A percentile compares a stretch with the other conserved stretches of the same genome.
Conservation (phyloP, 2,797 vertebrate species). For the Lepilemur septentrionalis region DNA sequence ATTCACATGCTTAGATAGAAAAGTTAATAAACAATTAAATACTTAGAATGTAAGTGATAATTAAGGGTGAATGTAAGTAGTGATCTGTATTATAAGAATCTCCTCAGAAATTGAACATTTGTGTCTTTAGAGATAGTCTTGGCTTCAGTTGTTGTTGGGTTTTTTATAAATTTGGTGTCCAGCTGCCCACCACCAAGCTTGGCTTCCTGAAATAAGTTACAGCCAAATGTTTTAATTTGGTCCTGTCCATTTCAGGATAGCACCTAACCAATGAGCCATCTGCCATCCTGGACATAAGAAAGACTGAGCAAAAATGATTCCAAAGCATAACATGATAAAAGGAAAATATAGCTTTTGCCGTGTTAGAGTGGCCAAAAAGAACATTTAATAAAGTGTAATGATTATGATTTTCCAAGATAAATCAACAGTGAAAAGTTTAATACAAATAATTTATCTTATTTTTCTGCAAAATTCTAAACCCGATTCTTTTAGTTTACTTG, state of each 20-base stretch:
- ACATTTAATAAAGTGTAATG: neutral
- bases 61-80: neutral
- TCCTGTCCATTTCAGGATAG: conserved; percentile 53
- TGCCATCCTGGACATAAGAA: conserved; percentile 47
- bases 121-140: neutral
- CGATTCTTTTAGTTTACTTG: neutral
- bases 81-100: neutral
- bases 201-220: conserved; percentile 34
- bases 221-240: conserved; percentile 67
- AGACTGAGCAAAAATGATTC: conserved; percentile 26
- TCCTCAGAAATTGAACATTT: conserved; percentile 28
- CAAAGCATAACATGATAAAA: neutral
- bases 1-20: neutral
- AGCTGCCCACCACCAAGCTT: conserved; percentile 53
- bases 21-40: neutral
- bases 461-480: neutral
- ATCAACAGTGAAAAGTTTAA: neutral
- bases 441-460: neutral
- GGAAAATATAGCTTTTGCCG: neutral
- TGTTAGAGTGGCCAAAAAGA: neutral
- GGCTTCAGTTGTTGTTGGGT: neutral
- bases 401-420: neutral
- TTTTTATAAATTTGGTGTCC: conserved; percentile 58
- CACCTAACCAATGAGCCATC: conserved; percentile 62
- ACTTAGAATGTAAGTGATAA: neutral